Percentiles rank a stretch among this genome's conserved stretches.
Conservation (phyloP, 1,140 invertebrate species). For the Polypedilum vanderplanki region DNA sequence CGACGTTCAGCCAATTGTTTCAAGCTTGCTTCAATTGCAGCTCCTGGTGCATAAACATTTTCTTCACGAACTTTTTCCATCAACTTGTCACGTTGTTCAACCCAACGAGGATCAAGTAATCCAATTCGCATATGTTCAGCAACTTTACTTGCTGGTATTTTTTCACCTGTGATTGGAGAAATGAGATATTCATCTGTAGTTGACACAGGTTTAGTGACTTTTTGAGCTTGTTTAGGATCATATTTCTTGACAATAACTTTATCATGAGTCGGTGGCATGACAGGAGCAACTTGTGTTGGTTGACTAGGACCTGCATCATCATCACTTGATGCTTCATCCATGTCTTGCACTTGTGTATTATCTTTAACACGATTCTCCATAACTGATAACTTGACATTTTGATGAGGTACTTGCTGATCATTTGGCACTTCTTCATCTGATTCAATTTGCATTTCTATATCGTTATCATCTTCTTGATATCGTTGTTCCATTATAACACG, state of each 20-base stretch:
- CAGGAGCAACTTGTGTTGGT: slow-evolving; percentile 52
- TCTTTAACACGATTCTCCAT: slow-evolving; percentile 58
- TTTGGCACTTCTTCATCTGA: slow-evolving; percentile 60
- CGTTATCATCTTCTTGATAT: slow-evolving; percentile 49
- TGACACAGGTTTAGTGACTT: slow-evolving; percentile 51
- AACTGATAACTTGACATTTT: slow-evolving; percentile 45
- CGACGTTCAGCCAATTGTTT: slow-evolving; percentile 94
- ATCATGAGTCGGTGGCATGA: slow-evolving; percentile 80
- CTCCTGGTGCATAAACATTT: slow-evolving; percentile 77
- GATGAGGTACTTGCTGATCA: slow-evolving; percentile 40
- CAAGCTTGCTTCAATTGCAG: slow-evolving; percentile 90
- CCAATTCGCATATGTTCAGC: slow-evolving; percentile 98
- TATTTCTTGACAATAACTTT: slow-evolving; percentile 97
- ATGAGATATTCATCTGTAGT: slow-evolving; percentile 86
- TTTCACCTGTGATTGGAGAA: slow-evolving; percentile 96
- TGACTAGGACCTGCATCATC: slow-evolving; percentile 51
- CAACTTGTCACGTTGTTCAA: slow-evolving; percentile 89
- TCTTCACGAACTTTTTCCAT: slow-evolving; percentile 67
- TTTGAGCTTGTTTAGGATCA: slow-evolving; percentile 78
- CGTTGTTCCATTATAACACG: slow-evolving; percentile 74
- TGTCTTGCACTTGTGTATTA: slow-evolving; percentile 65
- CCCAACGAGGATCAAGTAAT: slow-evolving; percentile 94
- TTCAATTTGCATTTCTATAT: slow-evolving; percentile 62
- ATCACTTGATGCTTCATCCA: slow-evolving; percentile 81
- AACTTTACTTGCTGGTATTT: slow-evolving; percentile 93